Evolutionary conservation across 1,140 invertebrate species (phyloP).

Genomic region (Calephelis virginiensis): DNA sequence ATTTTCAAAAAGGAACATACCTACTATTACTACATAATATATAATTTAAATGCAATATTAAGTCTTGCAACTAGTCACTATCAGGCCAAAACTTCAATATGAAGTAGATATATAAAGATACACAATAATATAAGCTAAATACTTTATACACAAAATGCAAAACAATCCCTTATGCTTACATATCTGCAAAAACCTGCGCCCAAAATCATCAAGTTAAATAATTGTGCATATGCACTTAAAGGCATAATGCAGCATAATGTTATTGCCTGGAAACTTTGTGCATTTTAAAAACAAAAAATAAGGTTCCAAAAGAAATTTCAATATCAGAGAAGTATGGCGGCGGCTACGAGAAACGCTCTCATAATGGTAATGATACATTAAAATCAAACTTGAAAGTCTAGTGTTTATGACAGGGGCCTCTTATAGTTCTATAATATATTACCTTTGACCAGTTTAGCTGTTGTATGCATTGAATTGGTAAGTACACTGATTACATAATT

Average conservation of each 20-base stretch:
- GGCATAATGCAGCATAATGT: neutral
- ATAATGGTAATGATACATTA: conserved; percentile 20
- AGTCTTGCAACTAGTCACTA: conserved; percentile 5
- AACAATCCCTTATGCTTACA: conserved; percentile 3
- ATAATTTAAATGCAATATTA: conserved; percentile 20
- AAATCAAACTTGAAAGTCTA: neutral
- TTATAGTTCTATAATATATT: conserved; percentile 9
- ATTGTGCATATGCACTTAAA: neutral
- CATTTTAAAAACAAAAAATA: neutral
- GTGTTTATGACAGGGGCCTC: conserved; percentile 1
- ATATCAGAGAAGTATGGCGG: neutral
- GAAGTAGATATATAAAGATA: conserved; percentile 34
- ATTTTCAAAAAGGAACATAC: conserved; percentile 1
- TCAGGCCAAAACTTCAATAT: conserved; percentile 41
- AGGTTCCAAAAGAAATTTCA: neutral
- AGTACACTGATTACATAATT: conserved; percentile 3
- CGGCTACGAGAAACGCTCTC: conserved; percentile 15
- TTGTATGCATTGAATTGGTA: conserved; percentile 7
- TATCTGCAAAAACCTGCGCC: neutral
- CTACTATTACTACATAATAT: neutral
- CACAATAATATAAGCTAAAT: neutral
- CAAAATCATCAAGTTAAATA: neutral
- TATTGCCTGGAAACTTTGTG: neutral
- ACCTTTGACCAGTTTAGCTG: neutral
- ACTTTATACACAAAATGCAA: conserved; percentile 2